phyloP scores from a whole-genome alignment of 2,113 vertebrate species.

The Arizona elegans region DNA sequence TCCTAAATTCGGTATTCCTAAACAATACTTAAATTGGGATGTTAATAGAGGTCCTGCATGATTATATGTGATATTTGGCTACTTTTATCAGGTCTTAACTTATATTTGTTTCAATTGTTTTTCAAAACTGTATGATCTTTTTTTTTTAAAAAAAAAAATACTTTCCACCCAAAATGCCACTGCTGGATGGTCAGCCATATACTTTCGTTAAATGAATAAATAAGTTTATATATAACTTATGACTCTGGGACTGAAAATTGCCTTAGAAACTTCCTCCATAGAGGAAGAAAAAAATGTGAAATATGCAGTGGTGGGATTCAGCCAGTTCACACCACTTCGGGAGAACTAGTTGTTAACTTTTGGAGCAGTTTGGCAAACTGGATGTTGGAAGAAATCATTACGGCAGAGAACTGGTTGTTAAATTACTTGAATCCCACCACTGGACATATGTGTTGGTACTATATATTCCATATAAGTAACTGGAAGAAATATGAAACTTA shows the following conservation, averaged over 20 bases:
- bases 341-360: too few species aligned
- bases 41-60: background rate
- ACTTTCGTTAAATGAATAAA: background rate
- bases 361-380: too few species aligned
- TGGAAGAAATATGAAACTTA: background rate
- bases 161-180: background rate
- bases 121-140: background rate
- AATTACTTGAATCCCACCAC: too few species aligned
- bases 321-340: too few species aligned
- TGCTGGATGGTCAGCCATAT: background rate
- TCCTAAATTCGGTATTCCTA: too few species aligned
- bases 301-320: background rate
- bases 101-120: background rate
- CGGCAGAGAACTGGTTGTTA: too few species aligned
- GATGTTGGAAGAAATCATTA: too few species aligned
- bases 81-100: background rate
- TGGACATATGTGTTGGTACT: background rate
- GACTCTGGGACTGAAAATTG: background rate
- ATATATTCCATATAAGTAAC: background rate
- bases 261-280: background rate
- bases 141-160: background rate
- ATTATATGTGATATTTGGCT: background rate
- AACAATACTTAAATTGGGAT: background rate
- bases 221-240: background rate
- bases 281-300: background rate